Evolutionary conservation across 1,140 invertebrate species (phyloP).

Genomic region (Philopotamus ludificatus): DNA sequence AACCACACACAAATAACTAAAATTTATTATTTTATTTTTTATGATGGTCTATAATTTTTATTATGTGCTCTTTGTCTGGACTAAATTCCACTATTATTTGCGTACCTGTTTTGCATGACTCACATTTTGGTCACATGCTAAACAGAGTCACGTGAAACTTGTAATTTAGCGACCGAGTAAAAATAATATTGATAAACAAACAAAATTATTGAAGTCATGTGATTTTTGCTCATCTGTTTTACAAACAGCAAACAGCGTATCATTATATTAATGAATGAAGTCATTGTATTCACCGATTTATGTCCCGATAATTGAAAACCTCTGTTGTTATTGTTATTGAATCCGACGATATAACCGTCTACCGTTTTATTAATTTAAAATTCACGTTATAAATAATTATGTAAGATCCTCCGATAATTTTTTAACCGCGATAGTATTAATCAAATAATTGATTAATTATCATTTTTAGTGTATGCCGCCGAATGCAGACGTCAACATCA

Average conservation of each 20-base stretch:
- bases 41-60: too few species aligned
- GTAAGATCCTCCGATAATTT: too few species aligned
- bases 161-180: slow-evolving; percentile 23
- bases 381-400: too few species aligned
- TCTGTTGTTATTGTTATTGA: too few species aligned
- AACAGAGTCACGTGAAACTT: slow-evolving; percentile 23
- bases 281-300: too few species aligned
- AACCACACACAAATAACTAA: slow-evolving; percentile 28
- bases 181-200: slow-evolving; percentile 17
- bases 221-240: slow-evolving; percentile 2
- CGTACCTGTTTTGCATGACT: slow-evolving; percentile 3
- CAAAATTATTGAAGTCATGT: slow-evolving; percentile 14
- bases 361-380: not conserved
- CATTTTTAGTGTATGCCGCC: slow-evolving; percentile 59
- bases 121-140: slow-evolving; percentile 23
- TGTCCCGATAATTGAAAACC: not conserved
- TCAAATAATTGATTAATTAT: slow-evolving; percentile 6
- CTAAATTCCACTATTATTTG: slow-evolving; percentile 6
- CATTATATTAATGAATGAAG: not conserved
- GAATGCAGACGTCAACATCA: slow-evolving; percentile 66
- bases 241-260: not conserved
- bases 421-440: not conserved
- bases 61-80: not conserved
- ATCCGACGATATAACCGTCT: not conserved
- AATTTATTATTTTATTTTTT: too few species aligned